These are phyloP conservation scores for Artibeus jamaicensis DNA, from an alignment of 2,797 vertebrate species.

Conservation along the genomic window DNA sequence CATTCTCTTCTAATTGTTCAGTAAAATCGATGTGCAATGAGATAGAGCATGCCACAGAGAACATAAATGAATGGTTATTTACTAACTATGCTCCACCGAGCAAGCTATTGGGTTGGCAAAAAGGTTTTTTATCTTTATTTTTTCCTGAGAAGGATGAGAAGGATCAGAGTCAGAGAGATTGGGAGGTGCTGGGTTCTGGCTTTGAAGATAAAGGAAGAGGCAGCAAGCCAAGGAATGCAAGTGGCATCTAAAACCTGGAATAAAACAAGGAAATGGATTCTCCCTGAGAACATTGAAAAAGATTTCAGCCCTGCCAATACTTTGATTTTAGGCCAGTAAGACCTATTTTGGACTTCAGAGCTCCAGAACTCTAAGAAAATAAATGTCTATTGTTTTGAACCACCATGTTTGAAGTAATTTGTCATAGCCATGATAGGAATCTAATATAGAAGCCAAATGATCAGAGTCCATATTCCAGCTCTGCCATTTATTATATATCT, in stretches of 20 bases:
- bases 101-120: neutral
- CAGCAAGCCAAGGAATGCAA: neutral
- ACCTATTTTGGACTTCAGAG: neutral
- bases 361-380: neutral
- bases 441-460: neutral
- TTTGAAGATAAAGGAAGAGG: neutral
- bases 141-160: neutral
- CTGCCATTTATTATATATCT: neutral
- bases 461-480: neutral
- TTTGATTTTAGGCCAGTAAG: neutral
- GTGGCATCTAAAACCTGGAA: neutral
- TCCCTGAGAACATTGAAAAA: neutral
- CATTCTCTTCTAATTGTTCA: neutral
- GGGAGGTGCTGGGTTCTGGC: neutral
- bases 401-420: neutral
- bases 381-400: neutral
- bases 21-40: neutral
- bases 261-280: neutral
- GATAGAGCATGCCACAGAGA: neutral
- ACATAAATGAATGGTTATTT: neutral
- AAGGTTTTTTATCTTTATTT: neutral
- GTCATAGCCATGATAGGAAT: neutral
- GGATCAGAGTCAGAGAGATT: neutral
- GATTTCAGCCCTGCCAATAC: neutral
- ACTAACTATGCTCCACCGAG: neutral